These are phyloP conservation scores for Notodonta dromedarius DNA, from an alignment of 2,888 invertebrate species.

Conservation along the genomic window DNA sequence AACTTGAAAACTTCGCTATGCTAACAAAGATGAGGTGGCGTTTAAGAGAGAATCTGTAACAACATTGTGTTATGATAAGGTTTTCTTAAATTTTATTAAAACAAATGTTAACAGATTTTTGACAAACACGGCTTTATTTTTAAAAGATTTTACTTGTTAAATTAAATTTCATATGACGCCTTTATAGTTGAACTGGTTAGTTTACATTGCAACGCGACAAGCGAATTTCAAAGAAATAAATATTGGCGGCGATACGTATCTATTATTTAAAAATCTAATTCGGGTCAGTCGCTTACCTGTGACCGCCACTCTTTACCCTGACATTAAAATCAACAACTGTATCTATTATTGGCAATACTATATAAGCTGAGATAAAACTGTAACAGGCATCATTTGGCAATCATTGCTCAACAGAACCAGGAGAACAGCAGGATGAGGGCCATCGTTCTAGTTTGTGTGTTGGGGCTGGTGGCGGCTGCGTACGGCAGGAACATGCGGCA, in stretches of 20 bases:
- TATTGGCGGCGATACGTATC: conserved; percentile 28
- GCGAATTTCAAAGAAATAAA: conserved; percentile 20
- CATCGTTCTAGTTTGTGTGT: conserved; percentile 62
- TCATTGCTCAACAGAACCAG: conserved; percentile 66
- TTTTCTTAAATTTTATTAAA: neutral
- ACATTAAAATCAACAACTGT: conserved; percentile 68
- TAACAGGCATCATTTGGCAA: conserved; percentile 79
- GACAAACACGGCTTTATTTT: neutral
- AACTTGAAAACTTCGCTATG: conserved; percentile 26
- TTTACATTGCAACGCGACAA: conserved; percentile 2
- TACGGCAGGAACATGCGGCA: conserved; percentile 78
- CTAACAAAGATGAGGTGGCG: conserved; percentile 14
- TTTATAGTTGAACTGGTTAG: neutral
- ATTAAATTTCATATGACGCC: neutral
- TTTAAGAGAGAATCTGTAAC: conserved; percentile 5
- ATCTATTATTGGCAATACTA: conserved; percentile 76
- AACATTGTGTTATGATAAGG: neutral
- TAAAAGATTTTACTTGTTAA: neutral
- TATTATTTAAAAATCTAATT: conserved; percentile 56
- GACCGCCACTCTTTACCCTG: conserved; percentile 76
- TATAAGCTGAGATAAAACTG: conserved; percentile 74
- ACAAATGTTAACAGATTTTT: neutral
- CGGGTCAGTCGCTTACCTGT: conserved; percentile 66
- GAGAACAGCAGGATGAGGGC: conserved; percentile 67
- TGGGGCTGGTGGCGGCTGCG: conserved; percentile 70